phyloP scores from a whole-genome alignment of 2,797 vertebrate genomes.

The Echeneis naucrates region DNA sequence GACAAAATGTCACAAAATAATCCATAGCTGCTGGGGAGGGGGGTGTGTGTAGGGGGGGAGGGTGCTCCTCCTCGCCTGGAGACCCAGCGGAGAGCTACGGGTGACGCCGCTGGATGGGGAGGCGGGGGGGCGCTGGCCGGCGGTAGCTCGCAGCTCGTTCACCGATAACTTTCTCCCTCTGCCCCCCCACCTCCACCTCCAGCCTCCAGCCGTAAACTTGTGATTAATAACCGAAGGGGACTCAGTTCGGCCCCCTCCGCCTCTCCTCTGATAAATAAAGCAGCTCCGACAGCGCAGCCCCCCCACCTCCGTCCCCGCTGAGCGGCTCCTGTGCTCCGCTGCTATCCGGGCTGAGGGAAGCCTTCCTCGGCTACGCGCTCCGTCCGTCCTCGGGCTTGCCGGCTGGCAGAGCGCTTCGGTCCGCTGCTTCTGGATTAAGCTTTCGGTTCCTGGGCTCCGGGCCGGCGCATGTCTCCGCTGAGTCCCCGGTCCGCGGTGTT shows the following conservation, averaged over 20 bases:
- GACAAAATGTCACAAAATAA: conserved; percentile 16
- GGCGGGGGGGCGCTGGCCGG: conserved; percentile 64
- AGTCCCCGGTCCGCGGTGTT: conserved; percentile 1
- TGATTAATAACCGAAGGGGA: not conserved
- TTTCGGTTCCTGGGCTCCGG: conserved; percentile 4
- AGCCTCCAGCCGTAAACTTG: conserved; percentile 16
- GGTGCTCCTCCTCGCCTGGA: conserved; percentile 57
- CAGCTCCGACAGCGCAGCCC: conserved; percentile 25
- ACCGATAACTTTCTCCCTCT: conserved; percentile 64
- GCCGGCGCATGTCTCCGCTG: conserved; percentile 25
- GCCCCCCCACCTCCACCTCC: no score
- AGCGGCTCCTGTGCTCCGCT: conserved; percentile 40
- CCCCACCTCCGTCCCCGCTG: no score
- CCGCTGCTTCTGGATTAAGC: conserved; percentile 11
- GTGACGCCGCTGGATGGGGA: conserved; percentile 58
- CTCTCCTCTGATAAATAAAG: no score
- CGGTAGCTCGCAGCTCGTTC: conserved; percentile 44
- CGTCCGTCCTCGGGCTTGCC: not conserved
- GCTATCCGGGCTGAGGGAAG: conserved; percentile 37
- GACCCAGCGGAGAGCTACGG: conserved; percentile 54
- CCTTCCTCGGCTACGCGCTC: conserved; percentile 6
- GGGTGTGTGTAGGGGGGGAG: no score
- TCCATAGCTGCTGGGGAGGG: conserved; percentile 67
- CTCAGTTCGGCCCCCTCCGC: no score
- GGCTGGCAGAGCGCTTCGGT: not conserved